A percentile compares a stretch with the other conserved stretches of the same genome.
Evolutionary conservation across 2,113 vertebrate species (phyloP).

Genomic region (Crotalus viridis): DNA sequence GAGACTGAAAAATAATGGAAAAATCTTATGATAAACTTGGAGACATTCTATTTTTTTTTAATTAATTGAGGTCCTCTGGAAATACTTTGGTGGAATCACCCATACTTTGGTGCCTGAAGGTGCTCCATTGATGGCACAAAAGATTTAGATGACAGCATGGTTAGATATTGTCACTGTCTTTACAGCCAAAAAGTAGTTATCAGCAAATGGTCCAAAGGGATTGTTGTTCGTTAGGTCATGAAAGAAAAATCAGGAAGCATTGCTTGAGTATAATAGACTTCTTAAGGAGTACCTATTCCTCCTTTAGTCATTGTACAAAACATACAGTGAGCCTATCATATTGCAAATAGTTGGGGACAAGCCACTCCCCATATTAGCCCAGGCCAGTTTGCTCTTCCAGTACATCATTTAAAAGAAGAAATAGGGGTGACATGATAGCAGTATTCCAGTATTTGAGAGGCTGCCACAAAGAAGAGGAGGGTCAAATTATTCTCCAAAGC

Average conservation of each 20-base stretch:
- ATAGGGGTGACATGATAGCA: too few species aligned
- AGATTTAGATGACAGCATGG: neutral
- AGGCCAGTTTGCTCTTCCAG: neutral
- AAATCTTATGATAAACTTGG: neutral
- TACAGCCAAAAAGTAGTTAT: neutral
- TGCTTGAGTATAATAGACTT: conserved; percentile 41
- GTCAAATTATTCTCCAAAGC: too few species aligned
- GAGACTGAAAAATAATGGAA: neutral
- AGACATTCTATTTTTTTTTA: neutral
- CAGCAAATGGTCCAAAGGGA: neutral
- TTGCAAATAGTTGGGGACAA: neutral
- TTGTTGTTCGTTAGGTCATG: neutral
- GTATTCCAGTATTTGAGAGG: too few species aligned
- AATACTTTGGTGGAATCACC: neutral
- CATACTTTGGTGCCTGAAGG: neutral
- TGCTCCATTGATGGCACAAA: neutral
- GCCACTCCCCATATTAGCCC: neutral
- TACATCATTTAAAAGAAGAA: neutral
- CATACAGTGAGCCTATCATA: neutral
- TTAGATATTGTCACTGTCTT: neutral
- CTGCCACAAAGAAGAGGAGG: too few species aligned
- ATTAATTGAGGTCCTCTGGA: neutral
- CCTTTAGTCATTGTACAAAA: neutral
- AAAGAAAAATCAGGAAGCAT: conserved; percentile 6
- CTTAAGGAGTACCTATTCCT: conserved; percentile 41